Evolutionary conservation across 2,797 vertebrate species (phyloP), one percentile per base, ranked within the genome.

Genomic region (Ceyx erithaca): DNA sequence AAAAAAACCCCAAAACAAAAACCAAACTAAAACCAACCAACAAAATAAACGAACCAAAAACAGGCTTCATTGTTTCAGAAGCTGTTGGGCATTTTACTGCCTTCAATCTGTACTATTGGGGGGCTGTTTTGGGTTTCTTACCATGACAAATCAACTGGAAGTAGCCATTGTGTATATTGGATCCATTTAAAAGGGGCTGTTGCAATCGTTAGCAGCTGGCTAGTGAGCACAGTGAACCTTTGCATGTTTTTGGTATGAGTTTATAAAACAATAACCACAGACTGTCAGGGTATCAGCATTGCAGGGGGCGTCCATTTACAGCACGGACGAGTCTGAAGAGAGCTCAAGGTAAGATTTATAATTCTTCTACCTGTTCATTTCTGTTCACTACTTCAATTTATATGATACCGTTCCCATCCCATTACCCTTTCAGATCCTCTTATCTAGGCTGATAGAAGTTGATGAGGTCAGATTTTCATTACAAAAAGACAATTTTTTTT

Each of bases 231-330:
- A 98, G 99, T 99, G 98, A 99, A 99, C 99, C 99, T 99, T 98
- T 99, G 99, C 98, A 98, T 98, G 99, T 99, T 99, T 97, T 99
- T 99, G 98, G 96, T 97, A 96, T 97, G 97, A 98, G 98, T 98
- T 99, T 98, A 97, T 98, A 96, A 97, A 98, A 95, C 83, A 89
- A 97, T 99, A 99, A 99, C 98, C 97, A 98, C 98, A 97, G 98
- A 98, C 98, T 98, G 96, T 98, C 98, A 99, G 98, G 98, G 98
- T 97, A 95, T 98, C 98, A 98, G 97, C 94, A 98, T 98, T 98
- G 98, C 97, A 99, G 99, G 99, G 99, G 98, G 98, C 98, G 99
- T 99, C 99, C 99, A 98, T 99, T 98, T 99, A 99, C 99, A 99
- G 99, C 99, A 99, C 97, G 98, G 98, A 98, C 97, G 97, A 98